Base-by-base conservation (phyloP, 2,113 vertebrate genomes). In the Xiphorhynchus elegans region DNA sequence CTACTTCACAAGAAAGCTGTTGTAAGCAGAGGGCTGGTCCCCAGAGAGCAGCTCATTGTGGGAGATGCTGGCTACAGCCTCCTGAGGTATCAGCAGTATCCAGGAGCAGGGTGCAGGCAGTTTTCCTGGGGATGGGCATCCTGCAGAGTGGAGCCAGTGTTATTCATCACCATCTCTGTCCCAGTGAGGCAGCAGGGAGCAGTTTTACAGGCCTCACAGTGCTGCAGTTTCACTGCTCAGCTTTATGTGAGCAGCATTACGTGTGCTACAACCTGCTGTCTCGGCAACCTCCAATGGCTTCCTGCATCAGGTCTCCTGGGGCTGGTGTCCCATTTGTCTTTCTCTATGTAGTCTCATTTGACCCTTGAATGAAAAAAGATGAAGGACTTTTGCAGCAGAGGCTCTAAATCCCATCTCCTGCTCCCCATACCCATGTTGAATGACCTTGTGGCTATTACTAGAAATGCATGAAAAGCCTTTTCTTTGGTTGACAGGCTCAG, bases 401-500 rank as follows among this genome's bases (percentile, higher is more conserved):
- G n/a, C 39, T 96, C 78, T 72, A 81, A 81, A 75, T 74, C 39
- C 26, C 31, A 31, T 63, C 55, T 68, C 73, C 60, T 92, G 86
- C 80, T 92, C 83, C 80, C 80, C 0, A 0, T 66, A 64, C 13
- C 70, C 33, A 23, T 1, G 4, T 14, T 37, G 72, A 81, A 84
- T 75, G 95, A 92, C 94, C 80, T 94, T 95, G 86, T 68, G 37
- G 56, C 84, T 95, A 67, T 93, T 81, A 60, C 94, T 72, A 84
- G 93, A 90, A 96, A 52, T 60, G 86, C 85, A 67, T 37, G 56
- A 95, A 81, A 96, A 93, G 80, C 29, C 69, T 95, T 87, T 91
- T 92, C 84, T 94, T 66, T 84, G 89, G 64, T 70, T 62, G 89
- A 78, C 39, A 74, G 79, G 14, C 76, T 95, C 80, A 40, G 92